Conservation (phyloP, 1,140 invertebrate species). For the Oreohelix idahoensis region DNA sequence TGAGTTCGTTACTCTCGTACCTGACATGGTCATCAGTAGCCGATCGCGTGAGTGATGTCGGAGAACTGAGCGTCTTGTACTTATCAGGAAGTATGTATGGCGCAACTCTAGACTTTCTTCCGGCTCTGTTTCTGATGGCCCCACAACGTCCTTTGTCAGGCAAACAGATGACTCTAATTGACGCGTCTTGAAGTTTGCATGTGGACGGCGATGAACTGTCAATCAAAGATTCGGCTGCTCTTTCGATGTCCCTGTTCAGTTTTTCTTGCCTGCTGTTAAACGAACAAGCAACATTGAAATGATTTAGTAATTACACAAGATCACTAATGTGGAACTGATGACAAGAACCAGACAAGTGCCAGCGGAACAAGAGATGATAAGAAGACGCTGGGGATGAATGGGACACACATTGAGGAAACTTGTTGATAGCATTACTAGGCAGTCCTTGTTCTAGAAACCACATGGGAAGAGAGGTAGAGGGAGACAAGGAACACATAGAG, state of each 20-base stretch:
- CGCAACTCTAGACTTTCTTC: background rate
- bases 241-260: slow-evolving; percentile 23
- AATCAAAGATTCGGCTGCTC: slow-evolving; percentile 16
- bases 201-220: slow-evolving; percentile 5
- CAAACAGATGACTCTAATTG: background rate
- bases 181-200: background rate
- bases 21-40: background rate
- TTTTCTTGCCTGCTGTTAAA: slow-evolving; percentile 11
- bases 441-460: too few relatives aligned
- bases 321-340: too few relatives aligned
- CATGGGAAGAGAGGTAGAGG: too few relatives aligned
- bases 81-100: background rate
- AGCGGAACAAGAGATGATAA: too few relatives aligned
- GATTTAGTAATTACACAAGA: too few relatives aligned
- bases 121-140: background rate
- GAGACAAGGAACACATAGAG: too few relatives aligned
- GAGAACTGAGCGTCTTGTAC: too few relatives aligned
- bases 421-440: too few relatives aligned
- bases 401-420: too few relatives aligned
- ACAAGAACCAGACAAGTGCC: too few relatives aligned
- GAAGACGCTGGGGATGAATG: too few relatives aligned
- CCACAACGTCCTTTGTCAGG: too few relatives aligned
- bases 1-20: background rate
- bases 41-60: background rate
- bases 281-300: background rate